phyloP scores from a whole-genome alignment of 1,140 invertebrate species.

The Aporrectodea caliginosa region DNA sequence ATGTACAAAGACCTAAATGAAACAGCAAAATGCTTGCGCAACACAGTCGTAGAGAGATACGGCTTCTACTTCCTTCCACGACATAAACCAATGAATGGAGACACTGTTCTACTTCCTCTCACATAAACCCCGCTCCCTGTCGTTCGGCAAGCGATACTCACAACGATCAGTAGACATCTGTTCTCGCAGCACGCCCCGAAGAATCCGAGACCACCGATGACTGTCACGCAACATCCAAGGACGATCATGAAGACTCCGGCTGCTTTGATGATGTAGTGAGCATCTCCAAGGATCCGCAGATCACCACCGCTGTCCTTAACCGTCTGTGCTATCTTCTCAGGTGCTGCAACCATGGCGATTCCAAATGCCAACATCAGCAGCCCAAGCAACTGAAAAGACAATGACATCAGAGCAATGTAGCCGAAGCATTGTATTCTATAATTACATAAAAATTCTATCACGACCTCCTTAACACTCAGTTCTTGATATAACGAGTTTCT shows the following conservation, averaged over 20 bases:
- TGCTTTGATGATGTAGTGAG: neutral
- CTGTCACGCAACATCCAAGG: neutral
- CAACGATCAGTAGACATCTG: neutral
- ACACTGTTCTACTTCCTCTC: neutral
- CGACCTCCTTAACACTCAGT: neutral
- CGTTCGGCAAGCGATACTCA: neutral
- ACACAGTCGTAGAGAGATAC: too few species aligned
- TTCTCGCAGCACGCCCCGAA: neutral
- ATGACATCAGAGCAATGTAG: neutral
- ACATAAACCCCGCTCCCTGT: neutral
- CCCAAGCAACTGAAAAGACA: neutral
- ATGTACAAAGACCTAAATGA: neutral
- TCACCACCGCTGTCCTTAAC: neutral
- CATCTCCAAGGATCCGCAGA: neutral
- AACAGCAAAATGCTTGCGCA: too few species aligned
- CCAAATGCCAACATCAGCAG: neutral
- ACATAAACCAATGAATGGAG: neutral
- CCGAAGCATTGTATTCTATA: neutral
- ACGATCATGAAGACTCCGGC: neutral
- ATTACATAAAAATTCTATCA: neutral
- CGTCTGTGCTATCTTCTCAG: neutral
- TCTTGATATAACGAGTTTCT: neutral
- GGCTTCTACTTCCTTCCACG: too few species aligned
- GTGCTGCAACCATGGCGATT: neutral
- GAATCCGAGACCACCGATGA: neutral